Evolutionary conservation across 2,888 invertebrate species (phyloP).

Genomic region (Acronicta aceris): DNA sequence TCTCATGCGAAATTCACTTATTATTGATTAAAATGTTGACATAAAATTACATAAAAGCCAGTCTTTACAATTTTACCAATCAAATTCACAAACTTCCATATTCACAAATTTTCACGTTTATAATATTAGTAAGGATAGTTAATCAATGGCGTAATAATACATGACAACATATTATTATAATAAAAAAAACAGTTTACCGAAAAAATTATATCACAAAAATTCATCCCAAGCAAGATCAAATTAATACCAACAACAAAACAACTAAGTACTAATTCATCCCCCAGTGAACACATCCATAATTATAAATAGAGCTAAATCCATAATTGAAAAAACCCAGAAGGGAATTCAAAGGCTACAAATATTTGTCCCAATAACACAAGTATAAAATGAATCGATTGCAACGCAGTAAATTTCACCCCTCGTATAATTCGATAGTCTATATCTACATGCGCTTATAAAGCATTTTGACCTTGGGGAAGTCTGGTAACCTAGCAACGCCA

Average conservation of each 20-base stretch:
- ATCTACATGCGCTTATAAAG: conserved; percentile 77
- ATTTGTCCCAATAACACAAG: conserved; percentile 62
- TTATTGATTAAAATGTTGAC: too few species aligned
- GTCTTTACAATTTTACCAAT: too few species aligned
- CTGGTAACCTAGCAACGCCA: conserved; percentile 86
- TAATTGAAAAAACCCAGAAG: conserved; percentile 32
- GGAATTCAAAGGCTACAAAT: conserved; percentile 55
- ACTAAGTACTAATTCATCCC: conserved; percentile 29
- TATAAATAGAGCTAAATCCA: conserved; percentile 39
- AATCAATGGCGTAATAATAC: too few species aligned
- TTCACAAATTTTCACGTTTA: too few species aligned
- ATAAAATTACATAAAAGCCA: too few species aligned
- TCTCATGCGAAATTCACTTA: background rate
- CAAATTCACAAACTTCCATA: too few species aligned
- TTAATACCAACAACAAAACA: conserved; percentile 22
- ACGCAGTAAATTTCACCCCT: conserved; percentile 67
- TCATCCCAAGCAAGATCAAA: conserved; percentile 7
- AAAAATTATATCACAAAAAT: too few species aligned
- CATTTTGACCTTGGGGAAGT: conserved; percentile 85
- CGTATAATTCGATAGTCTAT: conserved; percentile 73
- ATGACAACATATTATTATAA: too few species aligned
- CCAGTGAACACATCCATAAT: conserved; percentile 39
- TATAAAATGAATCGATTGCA: conserved; percentile 70
- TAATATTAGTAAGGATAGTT: too few species aligned
- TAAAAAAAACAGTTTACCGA: too few species aligned